phyloP scores from a whole-genome alignment of 2,113 vertebrate genomes.

The Megalops atlanticus region DNA sequence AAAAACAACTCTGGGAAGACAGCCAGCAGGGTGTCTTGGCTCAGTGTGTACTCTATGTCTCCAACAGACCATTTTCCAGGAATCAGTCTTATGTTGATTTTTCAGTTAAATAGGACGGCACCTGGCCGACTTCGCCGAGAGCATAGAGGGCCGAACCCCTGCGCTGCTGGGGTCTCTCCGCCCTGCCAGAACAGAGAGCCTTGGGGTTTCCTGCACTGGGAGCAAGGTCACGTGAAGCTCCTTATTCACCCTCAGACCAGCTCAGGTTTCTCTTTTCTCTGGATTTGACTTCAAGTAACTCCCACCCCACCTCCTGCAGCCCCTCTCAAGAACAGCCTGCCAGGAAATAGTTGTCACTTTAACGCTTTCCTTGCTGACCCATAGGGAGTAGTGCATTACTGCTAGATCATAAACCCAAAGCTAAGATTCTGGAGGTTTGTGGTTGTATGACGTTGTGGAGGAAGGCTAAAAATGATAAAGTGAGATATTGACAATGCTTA shows the following conservation, averaged over 20 bases:
- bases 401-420: neutral
- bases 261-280: slow-evolving; percentile 47
- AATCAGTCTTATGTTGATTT: slow-evolving; percentile 12
- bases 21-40: slow-evolving; percentile 1
- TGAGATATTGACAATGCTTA: neutral
- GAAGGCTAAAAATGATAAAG: neutral
- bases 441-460: neutral
- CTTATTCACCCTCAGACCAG: slow-evolving; percentile 38
- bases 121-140: slow-evolving; percentile 25
- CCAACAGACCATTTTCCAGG: slow-evolving; percentile 12
- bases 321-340: neutral
- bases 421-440: neutral
- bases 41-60: neutral
- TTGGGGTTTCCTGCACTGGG: neutral
- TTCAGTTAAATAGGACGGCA: slow-evolving; percentile 29
- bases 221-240: slow-evolving; percentile 9
- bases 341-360: slow-evolving; percentile 16
- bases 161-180: slow-evolving; percentile 4
- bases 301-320: slow-evolving; percentile 4
- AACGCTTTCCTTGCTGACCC: slow-evolving; percentile 14
- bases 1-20: neutral
- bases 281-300: slow-evolving; percentile 18
- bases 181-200: neutral
- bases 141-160: neutral
- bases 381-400: neutral